Base-by-base conservation (phyloP, 2,797 vertebrate genomes). In the Bufotes viridis region DNA sequence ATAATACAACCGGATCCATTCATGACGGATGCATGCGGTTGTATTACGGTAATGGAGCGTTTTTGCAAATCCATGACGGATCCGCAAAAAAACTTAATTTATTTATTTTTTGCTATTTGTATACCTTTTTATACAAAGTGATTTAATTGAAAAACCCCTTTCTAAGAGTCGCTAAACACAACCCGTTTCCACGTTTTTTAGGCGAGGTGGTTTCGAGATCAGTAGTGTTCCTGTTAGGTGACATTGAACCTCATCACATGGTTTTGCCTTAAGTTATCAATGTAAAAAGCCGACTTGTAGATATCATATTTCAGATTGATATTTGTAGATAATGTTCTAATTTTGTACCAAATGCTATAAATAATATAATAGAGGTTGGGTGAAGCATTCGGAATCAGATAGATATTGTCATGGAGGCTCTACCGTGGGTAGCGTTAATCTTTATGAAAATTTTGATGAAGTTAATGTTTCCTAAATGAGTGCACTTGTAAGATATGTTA, bases 201-300 rank as follows among this genome's bases (percentile, higher is more conserved):
- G 2, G n/a, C 18, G 58, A 42, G 26, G 58, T 12, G 22, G 15
- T 12, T 10, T 65, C 24, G 53, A 26, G 51, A 24, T 57, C 7
- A 57, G 75, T 13, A 53, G 20, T n/a, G 14, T 78, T 85, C 78
- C 12, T 85, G 15, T 74, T 76, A 76, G 15, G 72, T 29, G 22
- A 89, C 84, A 67, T 17, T 58, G 20, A 85, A 89, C 87, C 83
- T 86, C 84, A 82, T 81, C 49, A 63, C 82, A 49, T 89, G 14
- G 57, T 69, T 53, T 86, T 89, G 88, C 88, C 88, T 89, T 86
- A 89, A 82, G 81, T 82, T 29, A 42, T 72, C 53, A 84, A 18
- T 67, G 51, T 84, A 61, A 3, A 75, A 57, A 89, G 22, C 20
- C 2, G 2, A n/a, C 42, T 17, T 74, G 53, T 81, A 87, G 18